These are phyloP conservation scores for Motacilla alba DNA, from an alignment of 2,113 vertebrate genomes.

Conservation along the genomic window DNA sequence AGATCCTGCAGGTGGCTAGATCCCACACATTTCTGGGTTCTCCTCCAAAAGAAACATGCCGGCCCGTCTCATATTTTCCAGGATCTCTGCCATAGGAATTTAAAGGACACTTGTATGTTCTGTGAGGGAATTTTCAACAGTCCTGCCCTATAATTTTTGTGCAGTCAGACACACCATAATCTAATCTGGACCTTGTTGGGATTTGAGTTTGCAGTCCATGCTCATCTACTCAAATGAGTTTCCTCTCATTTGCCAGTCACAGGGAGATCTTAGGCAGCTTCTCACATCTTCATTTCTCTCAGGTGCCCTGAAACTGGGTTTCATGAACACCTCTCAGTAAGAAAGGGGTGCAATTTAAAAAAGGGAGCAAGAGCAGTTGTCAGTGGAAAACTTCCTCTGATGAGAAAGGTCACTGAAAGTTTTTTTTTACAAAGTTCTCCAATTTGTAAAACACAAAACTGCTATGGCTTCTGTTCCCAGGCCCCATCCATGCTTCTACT, in stretches of 20 bases:
- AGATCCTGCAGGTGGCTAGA: background rate
- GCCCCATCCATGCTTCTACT: background rate
- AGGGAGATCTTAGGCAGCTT: background rate
- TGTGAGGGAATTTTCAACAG: background rate
- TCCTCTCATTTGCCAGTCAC: background rate
- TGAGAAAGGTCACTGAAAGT: background rate
- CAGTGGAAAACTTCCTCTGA: background rate
- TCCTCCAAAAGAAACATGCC: background rate
- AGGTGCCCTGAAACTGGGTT: background rate
- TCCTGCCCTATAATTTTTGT: background rate
- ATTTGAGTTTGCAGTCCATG: background rate
- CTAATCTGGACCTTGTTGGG: background rate
- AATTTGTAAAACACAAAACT: background rate
- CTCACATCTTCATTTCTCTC: background rate
- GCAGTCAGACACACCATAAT: background rate
- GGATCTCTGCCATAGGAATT: background rate
- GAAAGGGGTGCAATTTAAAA: background rate
- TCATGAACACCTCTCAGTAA: background rate
- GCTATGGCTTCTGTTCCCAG: background rate
- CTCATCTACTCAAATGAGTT: background rate
- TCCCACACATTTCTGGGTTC: background rate
- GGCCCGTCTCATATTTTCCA: background rate
- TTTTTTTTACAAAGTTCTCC: background rate
- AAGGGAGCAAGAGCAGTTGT: background rate
- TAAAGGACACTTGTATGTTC: background rate